Conservation (phyloP, 2,113 vertebrate species). For the Setophaga kirtlandii region DNA sequence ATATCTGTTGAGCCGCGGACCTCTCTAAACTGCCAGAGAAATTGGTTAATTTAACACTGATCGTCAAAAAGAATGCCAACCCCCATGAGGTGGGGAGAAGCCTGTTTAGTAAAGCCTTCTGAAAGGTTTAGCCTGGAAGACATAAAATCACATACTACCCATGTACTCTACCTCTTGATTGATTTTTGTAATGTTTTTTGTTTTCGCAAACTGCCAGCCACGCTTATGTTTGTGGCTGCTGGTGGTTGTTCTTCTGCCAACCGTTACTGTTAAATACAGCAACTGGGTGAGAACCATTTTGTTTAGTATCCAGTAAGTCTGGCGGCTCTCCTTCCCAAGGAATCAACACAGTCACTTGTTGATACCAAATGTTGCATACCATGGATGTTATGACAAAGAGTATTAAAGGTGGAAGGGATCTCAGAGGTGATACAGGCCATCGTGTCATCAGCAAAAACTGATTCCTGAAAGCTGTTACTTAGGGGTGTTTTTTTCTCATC, state of each 20-base stretch:
- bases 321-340: background rate
- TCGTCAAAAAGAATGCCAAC: background rate
- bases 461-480: background rate
- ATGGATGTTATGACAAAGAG: background rate
- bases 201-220: fast-evolving
- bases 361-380: background rate
- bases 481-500: background rate
- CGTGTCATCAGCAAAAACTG: background rate
- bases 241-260: fast-evolving
- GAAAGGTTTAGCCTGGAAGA: background rate
- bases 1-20: fast-evolving
- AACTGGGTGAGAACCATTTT: background rate
- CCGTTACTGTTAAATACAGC: background rate
- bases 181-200: no score
- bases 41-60: background rate
- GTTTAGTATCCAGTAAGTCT: background rate
- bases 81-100: background rate
- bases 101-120: background rate
- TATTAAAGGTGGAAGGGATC: background rate
- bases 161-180: background rate
- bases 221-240: background rate
- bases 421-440: fast-evolving
- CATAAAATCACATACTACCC: background rate
- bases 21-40: no score
- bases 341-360: background rate